phyloP scores from a whole-genome alignment of 2,113 vertebrate genomes.

The Crotalus helleri region DNA sequence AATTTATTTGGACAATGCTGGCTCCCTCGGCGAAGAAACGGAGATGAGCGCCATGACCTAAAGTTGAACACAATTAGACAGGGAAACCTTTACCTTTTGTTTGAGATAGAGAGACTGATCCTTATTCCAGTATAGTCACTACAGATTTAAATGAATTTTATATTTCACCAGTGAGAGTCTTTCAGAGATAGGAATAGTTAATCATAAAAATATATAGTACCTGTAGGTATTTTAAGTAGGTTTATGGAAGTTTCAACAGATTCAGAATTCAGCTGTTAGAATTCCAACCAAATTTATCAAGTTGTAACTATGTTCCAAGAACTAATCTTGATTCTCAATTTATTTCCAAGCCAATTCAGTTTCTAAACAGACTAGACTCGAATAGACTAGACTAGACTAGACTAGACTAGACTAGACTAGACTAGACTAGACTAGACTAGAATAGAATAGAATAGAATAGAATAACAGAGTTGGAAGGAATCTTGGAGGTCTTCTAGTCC shows the following conservation, averaged over 20 bases:
- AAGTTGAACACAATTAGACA: too few species aligned
- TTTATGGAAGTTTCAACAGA: neutral
- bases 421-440: too few species aligned
- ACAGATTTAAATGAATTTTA: neutral
- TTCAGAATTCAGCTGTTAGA: neutral
- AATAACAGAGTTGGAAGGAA: too few species aligned
- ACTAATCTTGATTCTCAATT: neutral
- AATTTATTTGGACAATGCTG: too few species aligned
- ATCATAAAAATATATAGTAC: neutral
- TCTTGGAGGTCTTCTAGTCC: too few species aligned
- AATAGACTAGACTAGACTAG: too few species aligned
- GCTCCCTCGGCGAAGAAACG: too few species aligned
- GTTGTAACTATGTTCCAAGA: neutral
- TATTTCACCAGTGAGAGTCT: neutral
- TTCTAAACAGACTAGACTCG: neutral
- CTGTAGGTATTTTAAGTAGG: neutral
- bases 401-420: too few species aligned
- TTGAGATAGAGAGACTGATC: neutral
- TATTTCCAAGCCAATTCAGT: neutral
- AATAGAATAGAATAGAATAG: too few species aligned
- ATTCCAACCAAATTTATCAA: neutral
- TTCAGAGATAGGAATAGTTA: neutral
- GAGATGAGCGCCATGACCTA: too few species aligned
- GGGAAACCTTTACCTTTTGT: too few species aligned
- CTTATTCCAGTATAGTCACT: neutral